These are phyloP conservation scores for Volucella zonaria DNA, from an alignment of 2,888 invertebrate species.

Conservation along the genomic window DNA sequence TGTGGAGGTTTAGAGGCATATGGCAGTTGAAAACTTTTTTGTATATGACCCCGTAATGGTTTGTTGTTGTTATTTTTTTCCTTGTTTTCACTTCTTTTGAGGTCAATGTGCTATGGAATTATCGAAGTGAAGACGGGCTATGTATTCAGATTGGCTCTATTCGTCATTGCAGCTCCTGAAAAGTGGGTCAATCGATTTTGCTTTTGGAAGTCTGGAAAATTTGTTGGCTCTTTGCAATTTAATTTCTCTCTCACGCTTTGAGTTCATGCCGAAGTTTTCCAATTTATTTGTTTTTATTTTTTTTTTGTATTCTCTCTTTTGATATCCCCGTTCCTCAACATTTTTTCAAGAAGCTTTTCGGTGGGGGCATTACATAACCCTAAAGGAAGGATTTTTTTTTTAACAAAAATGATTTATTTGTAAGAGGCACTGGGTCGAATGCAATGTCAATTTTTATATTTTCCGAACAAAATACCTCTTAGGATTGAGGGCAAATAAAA, in stretches of 20 bases:
- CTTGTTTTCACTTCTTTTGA: slow-evolving; percentile 14
- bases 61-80: background rate
- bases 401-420: no score
- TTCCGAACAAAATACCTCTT: no score
- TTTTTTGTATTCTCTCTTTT: no score
- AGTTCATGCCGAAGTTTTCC: slow-evolving; percentile 31
- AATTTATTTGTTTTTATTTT: slow-evolving; percentile 10
- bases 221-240: slow-evolving; percentile 44
- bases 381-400: no score
- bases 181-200: slow-evolving; percentile 71
- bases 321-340: no score
- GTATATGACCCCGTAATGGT: background rate
- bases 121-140: slow-evolving; percentile 36
- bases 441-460: no score
- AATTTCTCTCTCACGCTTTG: slow-evolving; percentile 42
- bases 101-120: slow-evolving; percentile 54
- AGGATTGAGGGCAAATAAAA: no score
- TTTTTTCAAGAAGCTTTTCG: no score
- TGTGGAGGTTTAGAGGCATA: slow-evolving; percentile 3
- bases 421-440: no score
- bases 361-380: no score
- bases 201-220: slow-evolving; percentile 52
- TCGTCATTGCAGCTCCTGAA: slow-evolving; percentile 56
- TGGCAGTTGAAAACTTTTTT: slow-evolving; percentile 23
- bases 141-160: slow-evolving; percentile 36